phyloP scores from a whole-genome alignment of 2,113 vertebrate genomes.

The Tauraco erythrolophus region DNA sequence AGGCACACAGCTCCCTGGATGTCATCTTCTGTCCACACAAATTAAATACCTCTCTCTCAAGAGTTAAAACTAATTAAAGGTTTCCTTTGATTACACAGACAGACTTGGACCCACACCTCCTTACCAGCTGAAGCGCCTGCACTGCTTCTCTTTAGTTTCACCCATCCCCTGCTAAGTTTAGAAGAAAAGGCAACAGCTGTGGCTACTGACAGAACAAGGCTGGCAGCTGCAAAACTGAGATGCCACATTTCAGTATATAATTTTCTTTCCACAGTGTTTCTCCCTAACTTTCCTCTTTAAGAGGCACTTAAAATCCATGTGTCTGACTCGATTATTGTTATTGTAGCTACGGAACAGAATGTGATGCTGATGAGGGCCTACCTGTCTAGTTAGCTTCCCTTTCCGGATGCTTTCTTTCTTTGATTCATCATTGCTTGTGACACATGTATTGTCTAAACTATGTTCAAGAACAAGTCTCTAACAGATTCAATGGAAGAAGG shows the following conservation, averaged over 20 bases:
- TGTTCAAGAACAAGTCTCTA: slow-evolving; percentile 63
- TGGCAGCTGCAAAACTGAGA: slow-evolving; percentile 64
- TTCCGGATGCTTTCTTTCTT: slow-evolving; percentile 65
- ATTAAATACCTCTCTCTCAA: not conserved
- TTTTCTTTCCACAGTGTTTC: slow-evolving; percentile 43
- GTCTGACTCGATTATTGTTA: slow-evolving; percentile 74
- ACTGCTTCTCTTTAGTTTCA: slow-evolving; percentile 17
- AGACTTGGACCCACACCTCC: not conserved
- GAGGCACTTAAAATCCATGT: slow-evolving; percentile 69
- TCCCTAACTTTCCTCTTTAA: slow-evolving; percentile 72
- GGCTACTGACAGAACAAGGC: slow-evolving; percentile 38
- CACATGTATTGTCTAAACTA: slow-evolving; percentile 60
- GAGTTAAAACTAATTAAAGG: not conserved
- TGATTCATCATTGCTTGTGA: slow-evolving; percentile 73
- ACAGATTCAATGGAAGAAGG: slow-evolving; percentile 42
- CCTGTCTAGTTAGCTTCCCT: slow-evolving; percentile 71
- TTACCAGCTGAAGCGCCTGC: not conserved
- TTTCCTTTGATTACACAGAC: not conserved
- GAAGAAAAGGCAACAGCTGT: slow-evolving; percentile 41
- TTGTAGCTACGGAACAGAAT: slow-evolving; percentile 5
- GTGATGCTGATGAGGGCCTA: slow-evolving; percentile 66
- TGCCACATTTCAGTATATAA: slow-evolving; percentile 48
- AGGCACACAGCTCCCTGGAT: not conserved
- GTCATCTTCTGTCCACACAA: not conserved
- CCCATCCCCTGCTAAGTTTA: slow-evolving; percentile 41